These are phyloP conservation scores for Heteromormyrus szaboi DNA, from an alignment of 2,797 vertebrate genomes.

Conservation along the genomic window DNA sequence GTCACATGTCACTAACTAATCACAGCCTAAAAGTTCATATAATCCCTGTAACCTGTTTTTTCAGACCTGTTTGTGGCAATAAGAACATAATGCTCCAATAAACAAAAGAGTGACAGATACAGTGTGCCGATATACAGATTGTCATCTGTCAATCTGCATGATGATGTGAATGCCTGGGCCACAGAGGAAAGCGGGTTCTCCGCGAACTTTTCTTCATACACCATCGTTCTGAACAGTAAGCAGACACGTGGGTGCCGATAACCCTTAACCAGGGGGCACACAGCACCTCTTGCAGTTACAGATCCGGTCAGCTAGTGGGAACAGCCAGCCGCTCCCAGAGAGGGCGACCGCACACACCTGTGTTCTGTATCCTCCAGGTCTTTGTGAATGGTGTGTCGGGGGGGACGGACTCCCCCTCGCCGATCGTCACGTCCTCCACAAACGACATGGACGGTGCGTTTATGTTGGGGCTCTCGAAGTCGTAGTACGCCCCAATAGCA, in stretches of 20 bases:
- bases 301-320: background rate
- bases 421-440: slow-evolving; percentile 97
- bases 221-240: background rate
- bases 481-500: slow-evolving; percentile 97
- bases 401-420: slow-evolving; percentile 96
- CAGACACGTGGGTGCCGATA: background rate
- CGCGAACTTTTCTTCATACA: background rate
- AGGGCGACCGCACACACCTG: slow-evolving; percentile 60
- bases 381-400: slow-evolving; percentile 97
- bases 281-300: background rate
- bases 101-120: background rate
- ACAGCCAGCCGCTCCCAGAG: background rate
- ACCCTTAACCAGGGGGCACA: background rate
- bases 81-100: background rate
- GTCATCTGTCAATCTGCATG: background rate
- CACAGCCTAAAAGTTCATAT: background rate
- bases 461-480: slow-evolving; percentile 96
- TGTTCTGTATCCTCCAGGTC: slow-evolving; percentile 99
- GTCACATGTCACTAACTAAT: background rate
- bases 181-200: background rate
- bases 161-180: background rate
- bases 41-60: background rate
- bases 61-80: background rate
- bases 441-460: slow-evolving; percentile 97
- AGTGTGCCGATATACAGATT: background rate